Percentiles rank a stretch among this genome's conserved stretches.
These are phyloP conservation scores for Aleiodes alternator DNA, from an alignment of 2,888 invertebrate genomes.

Conservation along the genomic window DNA sequence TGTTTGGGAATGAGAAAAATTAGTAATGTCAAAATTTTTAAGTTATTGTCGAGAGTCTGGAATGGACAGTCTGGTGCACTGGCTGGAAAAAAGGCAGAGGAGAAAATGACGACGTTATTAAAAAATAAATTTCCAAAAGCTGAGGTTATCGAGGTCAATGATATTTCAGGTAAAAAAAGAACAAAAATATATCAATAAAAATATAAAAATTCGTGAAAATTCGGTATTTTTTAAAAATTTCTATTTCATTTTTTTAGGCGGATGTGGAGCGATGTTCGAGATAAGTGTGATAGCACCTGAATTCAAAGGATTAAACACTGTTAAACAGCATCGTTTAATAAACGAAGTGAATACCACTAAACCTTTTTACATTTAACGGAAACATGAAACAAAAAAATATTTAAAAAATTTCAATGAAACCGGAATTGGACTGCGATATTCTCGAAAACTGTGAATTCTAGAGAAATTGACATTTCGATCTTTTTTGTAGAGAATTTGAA, in stretches of 20 bases:
- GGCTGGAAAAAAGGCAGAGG: conserved; percentile 70
- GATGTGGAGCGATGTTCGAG: conserved; percentile 90
- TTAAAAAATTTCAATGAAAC: no score
- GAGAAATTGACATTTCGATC: no score
- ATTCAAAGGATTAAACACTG: conserved; percentile 82
- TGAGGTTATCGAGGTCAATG: conserved; percentile 81
- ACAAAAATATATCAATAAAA: background rate
- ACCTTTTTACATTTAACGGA: conserved; percentile 8
- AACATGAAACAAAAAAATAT: background rate
- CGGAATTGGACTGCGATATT: no score
- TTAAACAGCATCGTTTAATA: conserved; percentile 86
- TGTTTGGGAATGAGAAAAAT: conserved; percentile 60
- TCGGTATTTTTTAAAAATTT: background rate
- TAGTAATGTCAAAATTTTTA: conserved; percentile 70
- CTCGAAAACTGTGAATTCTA: no score
- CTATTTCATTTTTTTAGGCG: conserved; percentile 76
- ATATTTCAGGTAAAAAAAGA: conserved; percentile 79
- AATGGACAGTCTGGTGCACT: conserved; percentile 67
- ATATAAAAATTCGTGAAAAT: background rate
- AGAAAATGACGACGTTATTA: conserved; percentile 75
- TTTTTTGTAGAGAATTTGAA: no score
- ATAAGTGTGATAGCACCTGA: conserved; percentile 82
- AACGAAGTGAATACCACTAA: conserved; percentile 77
- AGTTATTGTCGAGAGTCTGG: conserved; percentile 73
- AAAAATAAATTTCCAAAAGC: conserved; percentile 79